Evolutionary conservation across 2,888 invertebrate species (phyloP), one percentile per base, ranked within the genome.

Genomic region (Epistrophe eligans): DNA sequence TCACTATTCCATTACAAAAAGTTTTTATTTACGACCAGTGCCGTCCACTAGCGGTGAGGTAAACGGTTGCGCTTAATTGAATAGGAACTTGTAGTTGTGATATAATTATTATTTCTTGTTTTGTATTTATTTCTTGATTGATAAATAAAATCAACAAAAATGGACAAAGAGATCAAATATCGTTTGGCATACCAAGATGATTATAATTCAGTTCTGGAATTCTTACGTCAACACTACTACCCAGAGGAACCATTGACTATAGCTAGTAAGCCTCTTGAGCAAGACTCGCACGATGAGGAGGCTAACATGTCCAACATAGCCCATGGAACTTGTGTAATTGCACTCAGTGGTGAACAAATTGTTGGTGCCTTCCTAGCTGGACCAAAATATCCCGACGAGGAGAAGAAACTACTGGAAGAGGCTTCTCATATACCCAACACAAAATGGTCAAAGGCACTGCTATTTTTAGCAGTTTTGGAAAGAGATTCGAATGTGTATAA

Each of bases 201-300:
- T n/a, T 58, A 83, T n/a, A 84, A 90, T 32, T 64, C 88, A 4
- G 74, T 92, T 4, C 83, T 92, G 38, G 74, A 90, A 11, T 92
- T 92, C 32, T 88, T 92, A 2, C 90, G 90, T 15, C 50, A 60
- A 8, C 89, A 91, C 77, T 92, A 91, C 58, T 92, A 92, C 50
- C 89, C 72, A 0, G 92, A 92, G 28, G 92, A 92, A 55, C 92
- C 92, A 4, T 72, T 92, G 7, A 92, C 91, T 4, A 77, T 84
- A 0, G 91, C 91, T 35, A 90, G 89, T 43, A 88, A 89, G 5
- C 92, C 92, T 0, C 88, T 88, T 5, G 89, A 90, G 19, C 91
- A 90, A 4, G 90, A 90, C 11, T 80, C 85, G 3, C 90, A 88
- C 13, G 92, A 92, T 84, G 90, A 90, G 55, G 88, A 90, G 3